Percentiles rank a stretch among this genome's conserved stretches.
These are phyloP conservation scores for Pantala flavescens DNA, from an alignment of 1,140 invertebrate genomes.

Conservation along the genomic window DNA sequence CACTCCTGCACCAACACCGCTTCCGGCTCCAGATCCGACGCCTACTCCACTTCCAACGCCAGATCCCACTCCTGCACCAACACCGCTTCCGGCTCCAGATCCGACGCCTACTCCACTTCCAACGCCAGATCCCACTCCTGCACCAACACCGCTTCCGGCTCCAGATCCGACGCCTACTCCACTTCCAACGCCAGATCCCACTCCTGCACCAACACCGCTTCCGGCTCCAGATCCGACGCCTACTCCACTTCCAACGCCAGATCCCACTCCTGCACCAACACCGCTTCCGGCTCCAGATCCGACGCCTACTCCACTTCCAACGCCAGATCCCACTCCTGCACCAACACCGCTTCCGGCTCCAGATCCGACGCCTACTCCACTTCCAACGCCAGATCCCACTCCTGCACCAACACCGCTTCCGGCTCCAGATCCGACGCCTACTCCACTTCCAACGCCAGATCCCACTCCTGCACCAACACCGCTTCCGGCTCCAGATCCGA, in stretches of 20 bases:
- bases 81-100: not conserved
- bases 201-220: not conserved
- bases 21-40: not conserved
- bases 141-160: not conserved
- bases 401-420: not conserved
- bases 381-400: not conserved
- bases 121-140: not conserved
- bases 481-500: not conserved
- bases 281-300: not conserved
- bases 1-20: not conserved
- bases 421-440: not conserved
- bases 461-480: not conserved
- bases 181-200: not conserved
- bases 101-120: not conserved
- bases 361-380: not conserved
- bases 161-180: no score
- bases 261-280: not conserved
- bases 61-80: not conserved
- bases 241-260: not conserved
- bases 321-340: no score
- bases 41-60: not conserved
- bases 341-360: not conserved
- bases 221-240: not conserved
- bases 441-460: not conserved
- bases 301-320: not conserved